Conservation (phyloP, 2,113 vertebrate genomes). For the Gulo gulo region DNA sequence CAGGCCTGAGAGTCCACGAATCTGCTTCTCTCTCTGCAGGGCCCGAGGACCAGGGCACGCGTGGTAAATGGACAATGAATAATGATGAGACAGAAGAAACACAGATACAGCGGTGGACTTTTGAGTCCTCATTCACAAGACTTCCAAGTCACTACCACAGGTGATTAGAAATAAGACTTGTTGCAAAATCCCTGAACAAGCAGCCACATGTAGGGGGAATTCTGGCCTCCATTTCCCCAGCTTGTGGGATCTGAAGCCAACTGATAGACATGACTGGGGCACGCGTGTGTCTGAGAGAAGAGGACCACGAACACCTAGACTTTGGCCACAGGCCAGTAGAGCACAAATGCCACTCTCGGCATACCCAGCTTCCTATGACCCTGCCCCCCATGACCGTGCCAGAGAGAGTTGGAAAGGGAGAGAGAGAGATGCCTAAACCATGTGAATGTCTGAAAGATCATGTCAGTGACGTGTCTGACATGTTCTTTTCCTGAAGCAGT, state of each 20-base stretch:
- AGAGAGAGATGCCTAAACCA: fast-evolving
- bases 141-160: neutral
- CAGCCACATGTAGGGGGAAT: fast-evolving
- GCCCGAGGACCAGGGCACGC: neutral
- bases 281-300: neutral
- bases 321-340: neutral
- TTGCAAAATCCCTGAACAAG: neutral
- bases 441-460: neutral
- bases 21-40: neutral
- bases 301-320: neutral
- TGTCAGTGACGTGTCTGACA: neutral
- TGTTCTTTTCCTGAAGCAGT: neutral
- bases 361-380: fast-evolving
- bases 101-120: fast-evolving
- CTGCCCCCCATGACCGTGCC: fast-evolving
- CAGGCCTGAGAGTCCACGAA: neutral
- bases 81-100: neutral
- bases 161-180: neutral
- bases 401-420: neutral
- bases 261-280: fast-evolving
- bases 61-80: neutral
- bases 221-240: neutral
- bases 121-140: neutral
- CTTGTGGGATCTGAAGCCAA: neutral
- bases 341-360: neutral